phyloP scores from a whole-genome alignment of 2,888 invertebrate genomes.

The Limnephilus lunatus region DNA sequence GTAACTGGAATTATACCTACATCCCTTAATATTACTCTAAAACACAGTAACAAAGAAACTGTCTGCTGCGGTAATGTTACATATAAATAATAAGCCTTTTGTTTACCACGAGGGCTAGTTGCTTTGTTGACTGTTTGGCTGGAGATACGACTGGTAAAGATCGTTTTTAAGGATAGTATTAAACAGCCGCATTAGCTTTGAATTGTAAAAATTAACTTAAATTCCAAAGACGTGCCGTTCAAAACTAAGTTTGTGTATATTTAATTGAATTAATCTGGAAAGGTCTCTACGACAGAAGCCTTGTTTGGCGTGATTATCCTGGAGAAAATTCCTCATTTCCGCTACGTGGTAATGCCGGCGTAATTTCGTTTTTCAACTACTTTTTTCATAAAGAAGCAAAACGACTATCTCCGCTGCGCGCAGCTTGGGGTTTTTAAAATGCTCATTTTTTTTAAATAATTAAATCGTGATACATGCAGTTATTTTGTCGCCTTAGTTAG shows the following conservation, averaged over 20 bases:
- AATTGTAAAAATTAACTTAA: not conserved
- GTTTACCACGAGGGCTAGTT: constrained; percentile 53
- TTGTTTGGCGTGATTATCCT: too few relatives aligned
- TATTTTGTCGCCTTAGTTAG: too few relatives aligned
- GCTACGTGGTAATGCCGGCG: not conserved
- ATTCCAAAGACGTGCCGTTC: not conserved
- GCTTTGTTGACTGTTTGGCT: not conserved
- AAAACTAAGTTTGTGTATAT: not conserved
- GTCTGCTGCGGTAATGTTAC: constrained; percentile 63
- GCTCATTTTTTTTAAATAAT: too few relatives aligned
- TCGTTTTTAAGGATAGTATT: constrained; percentile 11
- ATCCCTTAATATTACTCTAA: constrained; percentile 61
- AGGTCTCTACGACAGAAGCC: too few relatives aligned
- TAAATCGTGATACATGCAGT: too few relatives aligned
- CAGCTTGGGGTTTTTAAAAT: not conserved
- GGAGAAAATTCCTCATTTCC: not conserved
- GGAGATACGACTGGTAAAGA: not conserved
- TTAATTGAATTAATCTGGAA: too few relatives aligned
- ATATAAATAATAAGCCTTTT: constrained; percentile 65
- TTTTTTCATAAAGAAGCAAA: not conserved
- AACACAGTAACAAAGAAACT: constrained; percentile 61
- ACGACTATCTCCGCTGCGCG: not conserved
- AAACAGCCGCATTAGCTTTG: not conserved
- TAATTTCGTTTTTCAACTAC: not conserved
- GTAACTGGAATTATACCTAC: constrained; percentile 58